phyloP scores from a whole-genome alignment of 2,113 vertebrate genomes.

The Hemiscyllium ocellatum region DNA sequence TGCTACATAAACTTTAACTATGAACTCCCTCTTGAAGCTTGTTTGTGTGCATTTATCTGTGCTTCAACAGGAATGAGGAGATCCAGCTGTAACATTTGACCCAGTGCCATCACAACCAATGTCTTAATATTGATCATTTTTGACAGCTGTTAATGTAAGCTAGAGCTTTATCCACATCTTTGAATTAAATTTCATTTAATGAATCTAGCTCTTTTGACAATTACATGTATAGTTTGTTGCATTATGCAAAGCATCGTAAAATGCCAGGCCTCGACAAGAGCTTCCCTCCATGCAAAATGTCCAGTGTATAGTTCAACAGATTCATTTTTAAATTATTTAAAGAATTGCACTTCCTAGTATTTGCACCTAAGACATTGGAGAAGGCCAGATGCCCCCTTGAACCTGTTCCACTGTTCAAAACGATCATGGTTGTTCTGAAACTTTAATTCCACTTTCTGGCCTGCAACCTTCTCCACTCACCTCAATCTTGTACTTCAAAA shows the following conservation, averaged over 20 bases:
- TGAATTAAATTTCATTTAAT: neutral
- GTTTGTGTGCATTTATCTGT: neutral
- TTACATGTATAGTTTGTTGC: neutral
- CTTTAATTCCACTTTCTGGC: neutral
- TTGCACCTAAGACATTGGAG: neutral
- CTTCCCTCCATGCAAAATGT: neutral
- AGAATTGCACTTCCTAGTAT: neutral
- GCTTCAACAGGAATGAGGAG: neutral
- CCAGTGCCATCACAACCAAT: neutral
- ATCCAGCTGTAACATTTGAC: neutral
- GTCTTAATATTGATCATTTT: neutral
- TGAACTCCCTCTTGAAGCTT: neutral
- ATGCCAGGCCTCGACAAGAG: neutral
- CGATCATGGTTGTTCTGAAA: too few relatives aligned
- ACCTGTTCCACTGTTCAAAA: neutral
- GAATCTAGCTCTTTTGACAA: neutral
- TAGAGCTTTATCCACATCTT: neutral
- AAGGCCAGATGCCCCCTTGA: neutral
- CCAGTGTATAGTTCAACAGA: neutral
- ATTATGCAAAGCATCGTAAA: neutral
- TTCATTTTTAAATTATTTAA: neutral
- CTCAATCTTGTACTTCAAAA: neutral
- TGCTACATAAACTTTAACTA: neutral
- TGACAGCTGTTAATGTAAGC: neutral
- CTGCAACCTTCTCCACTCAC: neutral